Evolutionary conservation across 2,113 vertebrate genomes (phyloP).

Genomic region (Cromileptes altivelis): DNA sequence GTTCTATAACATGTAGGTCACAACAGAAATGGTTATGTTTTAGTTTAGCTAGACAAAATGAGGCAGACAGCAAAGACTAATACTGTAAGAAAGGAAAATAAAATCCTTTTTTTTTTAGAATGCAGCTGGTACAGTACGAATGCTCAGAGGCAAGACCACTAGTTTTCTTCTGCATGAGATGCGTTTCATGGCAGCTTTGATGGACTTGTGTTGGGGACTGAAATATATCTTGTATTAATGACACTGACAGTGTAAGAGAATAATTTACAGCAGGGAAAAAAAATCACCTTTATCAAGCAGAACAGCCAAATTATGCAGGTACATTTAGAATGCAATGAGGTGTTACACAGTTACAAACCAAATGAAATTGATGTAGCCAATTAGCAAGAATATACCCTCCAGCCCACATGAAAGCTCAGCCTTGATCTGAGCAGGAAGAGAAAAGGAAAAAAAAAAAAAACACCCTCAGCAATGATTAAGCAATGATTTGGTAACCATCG

Average conservation of each 20-base stretch:
- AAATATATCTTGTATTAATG: conserved; percentile 62
- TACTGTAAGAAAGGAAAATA: not conserved
- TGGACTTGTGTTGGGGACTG: conserved; percentile 33
- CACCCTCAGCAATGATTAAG: conserved; percentile 52
- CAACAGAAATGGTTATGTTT: not conserved
- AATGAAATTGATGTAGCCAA: conserved; percentile 80
- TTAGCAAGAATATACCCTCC: conserved; percentile 77
- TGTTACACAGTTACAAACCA: conserved; percentile 74
- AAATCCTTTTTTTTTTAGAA: not conserved
- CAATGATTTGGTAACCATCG: conserved; percentile 65
- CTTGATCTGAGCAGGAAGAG: conserved; percentile 61
- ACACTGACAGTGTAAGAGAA: conserved; percentile 58
- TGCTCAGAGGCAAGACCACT: not conserved
- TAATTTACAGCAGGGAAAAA: conserved; percentile 61
- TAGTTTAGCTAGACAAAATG: not conserved
- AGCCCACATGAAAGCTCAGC: conserved; percentile 70
- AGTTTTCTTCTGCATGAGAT: conserved; percentile 12
- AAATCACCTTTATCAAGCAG: conserved; percentile 54
- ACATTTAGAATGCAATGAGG: conserved; percentile 80
- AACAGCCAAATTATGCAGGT: conserved; percentile 70
- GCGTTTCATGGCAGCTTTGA: conserved; percentile 55
- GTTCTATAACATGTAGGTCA: not conserved
- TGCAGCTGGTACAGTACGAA: not conserved
- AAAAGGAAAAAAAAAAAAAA: not conserved
- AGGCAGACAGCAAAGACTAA: not conserved